Evolutionary conservation across 2,888 invertebrate species (phyloP).

Genomic region (Patella caerulea): DNA sequence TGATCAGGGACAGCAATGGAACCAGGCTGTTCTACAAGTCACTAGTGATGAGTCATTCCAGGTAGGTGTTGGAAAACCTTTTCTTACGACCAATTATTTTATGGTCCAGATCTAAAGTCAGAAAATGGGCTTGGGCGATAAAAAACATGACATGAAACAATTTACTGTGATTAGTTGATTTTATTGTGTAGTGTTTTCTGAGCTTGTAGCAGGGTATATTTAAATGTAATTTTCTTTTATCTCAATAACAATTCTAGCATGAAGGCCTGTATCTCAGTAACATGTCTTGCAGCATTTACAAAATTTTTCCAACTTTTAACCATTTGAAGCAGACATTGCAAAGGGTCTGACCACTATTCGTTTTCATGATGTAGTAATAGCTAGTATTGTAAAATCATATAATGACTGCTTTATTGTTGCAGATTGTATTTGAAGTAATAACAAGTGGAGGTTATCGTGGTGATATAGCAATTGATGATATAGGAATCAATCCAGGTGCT

Average conservation of each 20-base stretch:
- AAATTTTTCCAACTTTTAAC: neutral
- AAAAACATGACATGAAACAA: too few relatives aligned
- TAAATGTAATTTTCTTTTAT: too few relatives aligned
- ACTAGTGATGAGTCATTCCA: conserved; percentile 22
- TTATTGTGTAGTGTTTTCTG: too few relatives aligned
- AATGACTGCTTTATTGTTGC: conserved; percentile 12
- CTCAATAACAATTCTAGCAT: too few relatives aligned
- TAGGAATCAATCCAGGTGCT: conserved; percentile 51
- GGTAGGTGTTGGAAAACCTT: conserved; percentile 15
- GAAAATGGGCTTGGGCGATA: too few relatives aligned
- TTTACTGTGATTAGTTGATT: too few relatives aligned
- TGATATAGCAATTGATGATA: conserved; percentile 69
- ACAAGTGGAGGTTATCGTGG: conserved; percentile 59
- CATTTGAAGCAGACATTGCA: neutral
- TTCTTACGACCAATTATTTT: too few relatives aligned
- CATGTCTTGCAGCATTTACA: neutral
- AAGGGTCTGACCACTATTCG: neutral
- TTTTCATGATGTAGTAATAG: neutral
- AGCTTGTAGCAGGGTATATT: too few relatives aligned
- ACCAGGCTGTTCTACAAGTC: conserved; percentile 46
- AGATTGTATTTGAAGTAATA: conserved; percentile 66
- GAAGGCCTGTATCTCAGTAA: too few relatives aligned
- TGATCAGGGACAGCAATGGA: conserved; percentile 56
- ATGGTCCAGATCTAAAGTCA: too few relatives aligned
- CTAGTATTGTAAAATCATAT: too few relatives aligned